phyloP scores from a whole-genome alignment of 2,888 invertebrate species.

The Philonicus albiceps region DNA sequence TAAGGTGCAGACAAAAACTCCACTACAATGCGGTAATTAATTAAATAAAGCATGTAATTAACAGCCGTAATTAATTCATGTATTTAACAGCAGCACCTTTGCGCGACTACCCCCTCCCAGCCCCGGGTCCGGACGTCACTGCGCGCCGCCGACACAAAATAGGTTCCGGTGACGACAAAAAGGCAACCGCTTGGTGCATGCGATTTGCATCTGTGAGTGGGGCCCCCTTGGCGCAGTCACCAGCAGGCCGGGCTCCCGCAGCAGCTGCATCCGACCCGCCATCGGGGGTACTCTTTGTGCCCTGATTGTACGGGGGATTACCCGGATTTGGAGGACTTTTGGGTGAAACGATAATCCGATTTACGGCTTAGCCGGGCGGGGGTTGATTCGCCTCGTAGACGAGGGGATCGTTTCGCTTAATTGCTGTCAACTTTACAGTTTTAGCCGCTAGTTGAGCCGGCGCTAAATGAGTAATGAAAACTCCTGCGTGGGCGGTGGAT shows the following conservation, averaged over 20 bases:
- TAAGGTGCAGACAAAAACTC: slow-evolving; percentile 21
- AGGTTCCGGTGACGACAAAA: slow-evolving; percentile 5
- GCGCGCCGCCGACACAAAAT: background rate
- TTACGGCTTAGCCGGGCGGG: slow-evolving; percentile 4
- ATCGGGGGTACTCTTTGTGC: background rate
- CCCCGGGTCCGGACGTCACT: background rate
- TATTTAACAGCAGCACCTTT: slow-evolving; percentile 23
- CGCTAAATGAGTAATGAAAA: background rate
- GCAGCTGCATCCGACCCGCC: background rate
- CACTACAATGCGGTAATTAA: slow-evolving; percentile 31
- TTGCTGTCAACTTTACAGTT: slow-evolving; percentile 37
- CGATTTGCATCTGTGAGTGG: slow-evolving; percentile 29
- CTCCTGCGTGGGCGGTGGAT: background rate
- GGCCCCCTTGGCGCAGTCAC: background rate
- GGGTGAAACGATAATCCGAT: slow-evolving; percentile 30
- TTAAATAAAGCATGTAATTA: slow-evolving; percentile 41
- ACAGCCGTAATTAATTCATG: slow-evolving; percentile 27
- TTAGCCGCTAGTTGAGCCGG: background rate
- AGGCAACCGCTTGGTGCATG: slow-evolving; percentile 16
- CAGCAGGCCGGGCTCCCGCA: slow-evolving; percentile 1
- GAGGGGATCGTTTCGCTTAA: background rate
- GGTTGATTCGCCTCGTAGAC: background rate
- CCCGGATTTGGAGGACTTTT: slow-evolving; percentile 28
- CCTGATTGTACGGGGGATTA: slow-evolving; percentile 31
- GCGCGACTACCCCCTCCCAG: background rate